Evolutionary conservation across 2,888 invertebrate genomes (phyloP), one percentile per base, ranked within the genome.

Genomic region (Agrotis segetum): DNA sequence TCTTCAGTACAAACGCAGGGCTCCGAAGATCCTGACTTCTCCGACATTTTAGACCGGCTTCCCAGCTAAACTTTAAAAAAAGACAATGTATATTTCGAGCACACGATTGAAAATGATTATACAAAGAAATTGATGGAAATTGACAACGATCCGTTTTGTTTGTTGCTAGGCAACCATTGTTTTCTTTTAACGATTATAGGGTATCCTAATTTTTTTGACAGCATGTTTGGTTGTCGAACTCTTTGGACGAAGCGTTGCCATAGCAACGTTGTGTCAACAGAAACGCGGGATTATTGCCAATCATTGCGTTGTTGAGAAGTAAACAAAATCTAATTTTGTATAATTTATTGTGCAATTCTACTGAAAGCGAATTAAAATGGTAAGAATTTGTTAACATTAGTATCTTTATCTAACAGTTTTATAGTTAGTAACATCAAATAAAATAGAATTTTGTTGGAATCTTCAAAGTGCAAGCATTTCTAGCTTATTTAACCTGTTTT

Each of bases 1-100:
- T 88, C 88, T 7, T 88, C 89, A 0, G 88, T 87, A 67, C 95
- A 94, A 3, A 83, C 79, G 71, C 95, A 94, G 0, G 79, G 63
- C 14, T 67, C 77, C 14, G 87, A 83, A 44, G 72, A 78, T 6
- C 56, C 88, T 5, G 84, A 81, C 46, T 75, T 79, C 1, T 9
- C 88, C 61, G 89, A 87, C 91, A 90, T 90, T 52, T 52, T 9
- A 3, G 0, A 9, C 44, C 14, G 5, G 11, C 87, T 68, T 73
- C 69, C 24, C 40, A 56, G 34, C 34, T 58, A 62, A 49, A 67
- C 40, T 70, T 62, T 63, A 58, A 53, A 74, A 74, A 74, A 74
- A 74, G 24, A 4, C 59, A 75, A 44, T 72, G 69, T 67, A 76
- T 71, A 75, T 58, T 68, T 40, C 63, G 44, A 79, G 76, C 68